Conservation (phyloP, 2,888 invertebrate genomes). For the Phortica magna region DNA sequence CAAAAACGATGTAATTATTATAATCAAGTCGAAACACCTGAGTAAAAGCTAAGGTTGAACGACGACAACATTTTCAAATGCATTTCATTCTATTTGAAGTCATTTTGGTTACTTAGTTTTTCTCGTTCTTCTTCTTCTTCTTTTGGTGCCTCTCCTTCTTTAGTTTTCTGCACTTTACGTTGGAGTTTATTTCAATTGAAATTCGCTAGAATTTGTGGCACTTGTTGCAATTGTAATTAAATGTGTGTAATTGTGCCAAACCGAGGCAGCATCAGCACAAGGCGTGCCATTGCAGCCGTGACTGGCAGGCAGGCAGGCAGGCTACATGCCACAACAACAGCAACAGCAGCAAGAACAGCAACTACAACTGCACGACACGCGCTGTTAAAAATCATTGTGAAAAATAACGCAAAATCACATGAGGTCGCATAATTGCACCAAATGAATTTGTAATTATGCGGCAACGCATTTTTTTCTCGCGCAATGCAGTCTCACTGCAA, state of each 20-base stretch:
- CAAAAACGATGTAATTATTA: background rate
- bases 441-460: slow-evolving; percentile 70
- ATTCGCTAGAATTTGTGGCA: slow-evolving; percentile 43
- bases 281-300: slow-evolving; percentile 3
- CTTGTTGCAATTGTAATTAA: slow-evolving; percentile 68
- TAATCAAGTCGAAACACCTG: slow-evolving; percentile 14
- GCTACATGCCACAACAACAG: slow-evolving; percentile 14
- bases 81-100: background rate
- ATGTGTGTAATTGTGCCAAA: slow-evolving; percentile 55
- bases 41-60: background rate
- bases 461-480: slow-evolving; percentile 27
- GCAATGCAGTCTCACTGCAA: background rate
- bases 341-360: background rate
- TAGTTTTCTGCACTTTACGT: slow-evolving; percentile 48
- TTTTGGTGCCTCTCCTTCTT: slow-evolving; percentile 1
- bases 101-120: background rate
- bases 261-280: background rate
- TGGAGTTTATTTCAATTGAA: slow-evolving; percentile 68
- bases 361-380: background rate
- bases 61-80: slow-evolving; percentile 18
- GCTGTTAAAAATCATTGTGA: background rate
- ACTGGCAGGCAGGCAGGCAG: slow-evolving; percentile 22
- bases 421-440: slow-evolving; percentile 70
- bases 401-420: slow-evolving; percentile 36
- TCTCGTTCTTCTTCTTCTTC: background rate